Base-by-base conservation (phyloP, 1,140 invertebrate genomes). In the Penaeus japonicus region DNA sequence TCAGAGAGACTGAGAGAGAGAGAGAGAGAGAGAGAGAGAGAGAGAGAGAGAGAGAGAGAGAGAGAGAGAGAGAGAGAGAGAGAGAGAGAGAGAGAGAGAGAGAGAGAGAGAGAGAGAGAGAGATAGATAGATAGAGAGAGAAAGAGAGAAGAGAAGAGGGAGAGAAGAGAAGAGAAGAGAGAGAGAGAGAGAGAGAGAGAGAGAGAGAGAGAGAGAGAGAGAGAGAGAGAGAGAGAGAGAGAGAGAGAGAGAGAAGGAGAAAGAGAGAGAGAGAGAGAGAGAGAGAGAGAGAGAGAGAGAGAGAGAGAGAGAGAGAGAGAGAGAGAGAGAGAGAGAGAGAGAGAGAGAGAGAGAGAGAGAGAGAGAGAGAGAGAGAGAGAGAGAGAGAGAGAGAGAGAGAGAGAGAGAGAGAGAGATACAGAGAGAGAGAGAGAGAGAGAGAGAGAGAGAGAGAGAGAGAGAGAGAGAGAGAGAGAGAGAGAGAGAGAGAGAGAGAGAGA, bases 401-500 rank as follows among this genome's bases (percentile, higher is more conserved):
- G 17, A 17, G 30, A 53, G 15, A 32, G 22, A 39, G 70, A 75
- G 27, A 78, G 75, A 30, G 30, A 77, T 4, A 77, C 1, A 78
- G 30, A 47, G 15, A 78, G 30, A 47, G 27, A 78, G 30, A 78
- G 70, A 75, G 70, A 75, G 27, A 78, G 75, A 30, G 30, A 77
- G 30, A 77, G 24, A 78, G 30, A 47, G 15, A 78, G 30, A 47
- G 27, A 78, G 30, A 78, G 70, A 75, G 70, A 75, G 70, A 75
- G 70, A 75, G 5, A 75, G 70, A 75, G 70, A 75, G 70, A 75
- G 5, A 75, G 70, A 75, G 70, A 75, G 70, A 75, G 70, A 75
- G 70, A 75, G 70, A 75, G 70, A 75, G 70, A 27, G 70, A 75
- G 70, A 75, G 70, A 75, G 70, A 75, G 70, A 75, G 70, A 75